These are phyloP conservation scores for Diplazon laetatorius DNA, from an alignment of 2,888 invertebrate genomes.

Conservation along the genomic window DNA sequence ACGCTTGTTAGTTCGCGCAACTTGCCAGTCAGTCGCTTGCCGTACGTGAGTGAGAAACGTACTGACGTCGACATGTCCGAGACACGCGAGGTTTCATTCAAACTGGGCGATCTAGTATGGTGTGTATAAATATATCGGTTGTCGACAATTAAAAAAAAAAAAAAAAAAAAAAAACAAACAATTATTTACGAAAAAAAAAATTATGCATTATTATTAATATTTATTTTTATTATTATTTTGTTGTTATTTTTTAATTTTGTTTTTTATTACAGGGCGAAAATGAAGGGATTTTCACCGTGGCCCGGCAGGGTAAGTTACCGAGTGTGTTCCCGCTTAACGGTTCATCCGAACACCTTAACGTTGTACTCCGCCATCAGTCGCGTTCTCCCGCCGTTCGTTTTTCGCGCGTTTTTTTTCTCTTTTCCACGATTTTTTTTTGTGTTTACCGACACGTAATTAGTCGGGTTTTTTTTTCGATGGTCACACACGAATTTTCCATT, in stretches of 20 bases:
- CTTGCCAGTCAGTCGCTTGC: slow-evolving; percentile 79
- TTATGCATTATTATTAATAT: too few relatives aligned
- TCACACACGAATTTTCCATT: slow-evolving; percentile 52
- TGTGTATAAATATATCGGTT: slow-evolving; percentile 84
- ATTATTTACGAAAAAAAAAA: slow-evolving; percentile 60
- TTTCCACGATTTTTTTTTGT: slow-evolving; percentile 16
- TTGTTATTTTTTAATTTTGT: slow-evolving; percentile 68
- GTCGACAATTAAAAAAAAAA: slow-evolving; percentile 49
- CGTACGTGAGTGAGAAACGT: slow-evolving; percentile 73
- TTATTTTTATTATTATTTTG: too few relatives aligned
- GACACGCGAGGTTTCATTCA: slow-evolving; percentile 82
- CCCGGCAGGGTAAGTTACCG: slow-evolving; percentile 94
- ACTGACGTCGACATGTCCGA: slow-evolving; percentile 82
- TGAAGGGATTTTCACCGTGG: slow-evolving; percentile 99
- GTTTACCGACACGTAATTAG: neutral
- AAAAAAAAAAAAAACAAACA: slow-evolving; percentile 24
- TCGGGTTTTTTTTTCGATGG: neutral
- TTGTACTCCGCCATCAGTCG: slow-evolving; percentile 69
- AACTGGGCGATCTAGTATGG: slow-evolving; percentile 89
- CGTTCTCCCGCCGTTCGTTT: slow-evolving; percentile 67
- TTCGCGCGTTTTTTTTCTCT: slow-evolving; percentile 65
- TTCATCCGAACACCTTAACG: slow-evolving; percentile 75
- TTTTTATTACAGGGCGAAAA: slow-evolving; percentile 94
- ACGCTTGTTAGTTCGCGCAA: slow-evolving; percentile 71
- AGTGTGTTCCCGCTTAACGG: slow-evolving; percentile 81